These are phyloP conservation scores for Julus scanicus DNA, from an alignment of 2,888 invertebrate species.

Conservation along the genomic window DNA sequence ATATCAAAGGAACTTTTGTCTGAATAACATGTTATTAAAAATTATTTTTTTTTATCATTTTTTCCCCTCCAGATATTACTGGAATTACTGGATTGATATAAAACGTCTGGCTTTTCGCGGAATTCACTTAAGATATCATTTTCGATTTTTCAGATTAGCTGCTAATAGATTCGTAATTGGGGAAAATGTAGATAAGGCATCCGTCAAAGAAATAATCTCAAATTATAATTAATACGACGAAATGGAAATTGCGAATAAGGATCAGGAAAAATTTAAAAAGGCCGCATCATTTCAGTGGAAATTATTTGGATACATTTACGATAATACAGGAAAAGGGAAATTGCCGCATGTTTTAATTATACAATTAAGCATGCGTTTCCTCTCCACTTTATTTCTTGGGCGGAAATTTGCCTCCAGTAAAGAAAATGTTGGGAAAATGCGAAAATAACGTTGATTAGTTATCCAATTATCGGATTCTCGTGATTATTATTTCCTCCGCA, in stretches of 20 bases:
- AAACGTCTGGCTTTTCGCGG: no score
- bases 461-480: not conserved
- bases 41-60: no score
- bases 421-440: not conserved
- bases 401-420: not conserved
- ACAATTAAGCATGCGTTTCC: not conserved
- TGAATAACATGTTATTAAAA: no score
- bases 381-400: not conserved
- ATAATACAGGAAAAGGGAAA: slow-evolving; percentile 27
- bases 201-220: not conserved
- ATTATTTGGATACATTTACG: not conserved
- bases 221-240: not conserved
- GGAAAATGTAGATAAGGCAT: not conserved
- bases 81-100: no score
- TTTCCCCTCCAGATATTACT: no score
- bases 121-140: no score
- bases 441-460: not conserved
- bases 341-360: not conserved
- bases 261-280: not conserved
- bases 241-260: not conserved
- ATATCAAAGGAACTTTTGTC: no score
- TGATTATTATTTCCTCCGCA: slow-evolving; percentile 1
- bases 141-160: not conserved
- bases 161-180: not conserved
- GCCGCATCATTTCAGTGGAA: not conserved